Evolutionary conservation across 2,888 invertebrate genomes (phyloP).

Genomic region (Volucella inflata): DNA sequence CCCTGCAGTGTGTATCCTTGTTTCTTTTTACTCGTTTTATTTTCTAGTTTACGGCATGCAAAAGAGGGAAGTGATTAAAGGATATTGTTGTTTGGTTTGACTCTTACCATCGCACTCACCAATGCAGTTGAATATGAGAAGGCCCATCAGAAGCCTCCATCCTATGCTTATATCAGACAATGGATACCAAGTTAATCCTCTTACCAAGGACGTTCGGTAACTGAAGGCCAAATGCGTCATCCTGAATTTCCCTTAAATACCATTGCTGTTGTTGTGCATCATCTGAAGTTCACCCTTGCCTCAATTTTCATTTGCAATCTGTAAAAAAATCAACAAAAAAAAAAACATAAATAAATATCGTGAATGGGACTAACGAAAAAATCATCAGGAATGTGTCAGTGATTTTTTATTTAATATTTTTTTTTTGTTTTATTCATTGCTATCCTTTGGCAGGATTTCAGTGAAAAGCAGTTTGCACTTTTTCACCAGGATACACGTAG

Average conservation of each 20-base stretch:
- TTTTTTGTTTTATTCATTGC: constrained; percentile 12
- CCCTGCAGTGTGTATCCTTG: neutral
- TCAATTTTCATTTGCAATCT: constrained; percentile 72
- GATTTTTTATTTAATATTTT: constrained; percentile 48
- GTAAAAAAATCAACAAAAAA: constrained; percentile 16
- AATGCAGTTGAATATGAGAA: constrained; percentile 82
- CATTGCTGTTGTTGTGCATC: constrained; percentile 73
- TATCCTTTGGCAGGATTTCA: constrained; percentile 27
- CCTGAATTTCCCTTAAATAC: constrained; percentile 75
- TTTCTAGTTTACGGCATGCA: constrained; percentile 13
- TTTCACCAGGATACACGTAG: neutral
- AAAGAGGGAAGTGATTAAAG: constrained; percentile 11
- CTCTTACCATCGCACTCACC: constrained; percentile 80
- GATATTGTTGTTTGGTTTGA: constrained; percentile 14
- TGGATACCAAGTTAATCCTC: constrained; percentile 76
- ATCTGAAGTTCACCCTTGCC: constrained; percentile 55
- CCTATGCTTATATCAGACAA: constrained; percentile 75
- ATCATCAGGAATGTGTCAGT: constrained; percentile 56
- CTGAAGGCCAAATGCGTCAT: constrained; percentile 80
- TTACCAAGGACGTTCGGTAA: constrained; percentile 75
- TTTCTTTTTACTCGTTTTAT: too few relatives aligned
- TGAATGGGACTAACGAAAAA: constrained; percentile 21
- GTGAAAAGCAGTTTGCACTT: constrained; percentile 26
- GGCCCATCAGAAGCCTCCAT: constrained; percentile 80
- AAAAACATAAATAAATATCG: neutral